Evolutionary conservation across 2,113 vertebrate genomes (phyloP), one percentile per base, ranked within the genome.

Genomic region (Daubentonia madagascariensis): DNA sequence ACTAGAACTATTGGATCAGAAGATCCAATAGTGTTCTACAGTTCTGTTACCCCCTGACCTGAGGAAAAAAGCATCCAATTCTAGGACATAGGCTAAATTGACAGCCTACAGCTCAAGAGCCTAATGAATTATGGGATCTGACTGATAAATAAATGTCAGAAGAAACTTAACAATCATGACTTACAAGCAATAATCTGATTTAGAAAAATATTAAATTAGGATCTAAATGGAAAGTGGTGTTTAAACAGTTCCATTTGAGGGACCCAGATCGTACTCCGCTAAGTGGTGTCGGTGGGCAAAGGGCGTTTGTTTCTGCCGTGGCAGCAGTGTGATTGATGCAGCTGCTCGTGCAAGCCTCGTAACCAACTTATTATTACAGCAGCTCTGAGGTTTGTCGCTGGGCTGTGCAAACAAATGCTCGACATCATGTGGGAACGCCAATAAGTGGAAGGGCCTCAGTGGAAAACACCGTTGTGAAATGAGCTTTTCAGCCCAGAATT

Each of bases 321-420:
- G 80, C 40, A 97, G 97, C 14, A 54, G 22, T 17, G 92, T 97
- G 84, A 97, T 96, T 16, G 52, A 98, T 94, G 90, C 45, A 4
- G n/a, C 73, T 70, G 91, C 32, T 72, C 96, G 80, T 59, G 83
- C 32, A 95, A 96, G 76, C 57, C 91, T 85, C 70, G 97, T 98
- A 95, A 3, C 97, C 67, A 97, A 75, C 96, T 98, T 98, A 96
- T 97, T 95, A 20, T 93, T 96, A 95, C 94, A 97, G 93, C 96
- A 92, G 96, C 54, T 75, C 95, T 79, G 85, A 80, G 96, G 48
- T 73, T 98, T 98, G 97, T 97, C 85, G 40, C 86, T 59, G 68
- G 93, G 96, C 98, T 98, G 96, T 97, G 86, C 94, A 98, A 98
- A 97, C 92, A 98, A 96, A 81, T 70, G 85, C 96, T n/a, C 1